phyloP scores from a whole-genome alignment of 2,888 invertebrate species.

The Mantis religiosa region DNA sequence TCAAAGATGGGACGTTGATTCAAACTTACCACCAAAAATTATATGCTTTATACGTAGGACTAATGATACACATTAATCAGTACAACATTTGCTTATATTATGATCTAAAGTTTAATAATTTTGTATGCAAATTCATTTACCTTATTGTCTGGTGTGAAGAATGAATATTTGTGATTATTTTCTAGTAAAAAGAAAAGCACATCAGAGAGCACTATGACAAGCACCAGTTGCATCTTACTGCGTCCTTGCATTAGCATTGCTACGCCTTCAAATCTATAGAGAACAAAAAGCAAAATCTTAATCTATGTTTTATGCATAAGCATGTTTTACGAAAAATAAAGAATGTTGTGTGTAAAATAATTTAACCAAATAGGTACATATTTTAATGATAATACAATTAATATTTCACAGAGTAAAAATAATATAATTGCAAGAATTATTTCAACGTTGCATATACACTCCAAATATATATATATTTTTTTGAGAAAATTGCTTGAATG shows the following conservation, averaged over 20 bases:
- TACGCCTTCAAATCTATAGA: slow-evolving; percentile 73
- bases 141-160: slow-evolving; percentile 83
- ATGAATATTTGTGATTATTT: slow-evolving; percentile 80
- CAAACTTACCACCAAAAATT: not conserved
- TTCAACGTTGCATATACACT: no score
- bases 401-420: no score
- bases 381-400: no score
- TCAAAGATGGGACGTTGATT: no score
- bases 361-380: no score
- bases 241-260: slow-evolving; percentile 87
- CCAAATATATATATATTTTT: no score
- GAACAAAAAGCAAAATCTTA: not conserved
- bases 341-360: no score
- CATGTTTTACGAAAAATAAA: no score
- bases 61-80: no score
- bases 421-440: no score
- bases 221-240: slow-evolving; percentile 82
- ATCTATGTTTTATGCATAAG: not conserved
- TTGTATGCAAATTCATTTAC: slow-evolving; percentile 45
- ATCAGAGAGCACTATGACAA: slow-evolving; percentile 87
- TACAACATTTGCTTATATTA: not conserved
- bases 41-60: not conserved
- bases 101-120: not conserved
- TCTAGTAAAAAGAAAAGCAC: slow-evolving; percentile 88
- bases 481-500: no score